Evolutionary conservation across 2,797 vertebrate species (phyloP), one percentile per base, ranked within the genome.

Genomic region (Martes flavigula): DNA sequence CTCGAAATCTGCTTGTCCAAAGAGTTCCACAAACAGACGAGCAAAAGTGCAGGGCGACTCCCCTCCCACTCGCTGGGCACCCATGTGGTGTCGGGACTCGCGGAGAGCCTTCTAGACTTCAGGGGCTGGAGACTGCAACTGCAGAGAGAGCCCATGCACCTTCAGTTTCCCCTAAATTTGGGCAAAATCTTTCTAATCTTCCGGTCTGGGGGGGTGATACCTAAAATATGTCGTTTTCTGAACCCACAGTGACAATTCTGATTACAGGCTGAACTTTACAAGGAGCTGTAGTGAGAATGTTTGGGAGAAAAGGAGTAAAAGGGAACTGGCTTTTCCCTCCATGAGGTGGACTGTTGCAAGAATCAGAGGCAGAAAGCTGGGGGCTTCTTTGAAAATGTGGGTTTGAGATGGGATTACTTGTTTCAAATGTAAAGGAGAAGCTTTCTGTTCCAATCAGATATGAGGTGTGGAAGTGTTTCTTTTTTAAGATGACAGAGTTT

Each of bases 381-480:
- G 90, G 85, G 60, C 72, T 91, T 92, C 89, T 91, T 90, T 79
- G 84, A 95, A 95, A 97, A 94, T 75, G 68, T 91, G 81, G 48
- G 73, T 95, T 73, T 94, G 27, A 95, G 81, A 60, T 96, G 72
- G 20, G 88, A 93, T 96, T 90, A 79, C 60, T 97, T 97, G 70
- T 94, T 97, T 97, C 90, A 86, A 75, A 94, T 90, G 62, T 86
- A 83, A 79, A 78, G 60, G 87, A 85, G 58, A 92, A 81, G 78
- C 94, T 92, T 98, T 97, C 90, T 92, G 82, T 95, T 93, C 90
- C 64, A 83, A 87, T 86, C 66, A 94, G 77, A 83, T 94, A 72
- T 54, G 68, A 95, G 91, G 48, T 60, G 51, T 97, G 62, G 48
- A 88, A 94, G 56, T 60, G 51, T 73, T 95, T 90, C 43, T 94